Base-by-base conservation (phyloP, 2,888 invertebrate species). In the Mamestra brassicae region DNA sequence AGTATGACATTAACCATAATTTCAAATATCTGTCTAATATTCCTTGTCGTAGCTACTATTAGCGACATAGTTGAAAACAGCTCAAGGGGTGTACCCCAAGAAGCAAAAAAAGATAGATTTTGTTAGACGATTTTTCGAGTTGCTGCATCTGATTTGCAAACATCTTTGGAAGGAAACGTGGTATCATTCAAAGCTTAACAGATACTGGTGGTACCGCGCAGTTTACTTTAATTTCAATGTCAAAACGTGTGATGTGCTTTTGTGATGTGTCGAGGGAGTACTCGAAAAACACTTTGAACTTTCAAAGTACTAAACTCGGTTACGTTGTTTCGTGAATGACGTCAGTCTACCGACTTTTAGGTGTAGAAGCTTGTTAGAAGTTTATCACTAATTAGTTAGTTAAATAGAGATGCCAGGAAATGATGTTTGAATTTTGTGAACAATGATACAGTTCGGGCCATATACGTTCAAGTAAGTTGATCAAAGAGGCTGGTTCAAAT, bases 311-410 rank as follows among this genome's bases (percentile, higher is more conserved):
- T 57, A 57, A 57, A 75, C 13, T 57, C 47, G n/a, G 47, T 26
- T 36, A 76, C 13, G 50, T 36, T 26, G n/a, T 58, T 36, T 63
- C 50, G 58, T 58, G 50, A 58, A 76, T 57, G 36, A 45, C 34
- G 50, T 63, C 15, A 42, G 42, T 57, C 6, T 7, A 42, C 15
- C 34, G 57, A 76, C 50, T 57, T 64, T 50, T 42, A 36, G 7
- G 17, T 64, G 42, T 64, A 55, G 38, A 58, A 42, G 50, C 36
- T 76, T 58, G 64, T 50, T 76, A 64, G 34, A 76, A 74, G 76
- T 76, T 76, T 42, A 52, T 7, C n/a, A 13, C 34, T 57, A 75
- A 75, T 62, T 57, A 75, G 55, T 47, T 42, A 6, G 15, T 8
- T 1, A 42, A 34, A 38, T 47, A 38, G 5, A 42, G 4, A 8